These are phyloP conservation scores for Neopipo cinnamomea DNA, from an alignment of 2,113 vertebrate genomes.

Conservation along the genomic window DNA sequence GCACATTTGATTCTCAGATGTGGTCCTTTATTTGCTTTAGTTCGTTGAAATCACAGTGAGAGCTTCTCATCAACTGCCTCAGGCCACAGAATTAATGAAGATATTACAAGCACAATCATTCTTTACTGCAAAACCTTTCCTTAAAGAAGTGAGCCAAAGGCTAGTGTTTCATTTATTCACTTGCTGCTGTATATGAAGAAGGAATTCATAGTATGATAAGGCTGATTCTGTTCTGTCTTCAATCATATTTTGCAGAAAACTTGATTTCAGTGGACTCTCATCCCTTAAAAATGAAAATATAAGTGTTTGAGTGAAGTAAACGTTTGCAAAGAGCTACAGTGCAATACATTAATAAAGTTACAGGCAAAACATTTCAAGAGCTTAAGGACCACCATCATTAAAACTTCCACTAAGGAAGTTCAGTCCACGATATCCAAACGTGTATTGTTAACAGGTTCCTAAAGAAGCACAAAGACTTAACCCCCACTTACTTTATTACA, in stretches of 20 bases:
- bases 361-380: background rate
- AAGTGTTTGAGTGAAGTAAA: constrained; percentile 5
- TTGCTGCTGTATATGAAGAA: constrained; percentile 96
- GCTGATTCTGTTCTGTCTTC: constrained; percentile 98
- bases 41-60: constrained; percentile 82
- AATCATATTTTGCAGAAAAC: constrained; percentile 94
- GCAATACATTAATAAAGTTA: background rate
- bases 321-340: background rate
- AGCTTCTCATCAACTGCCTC: constrained; percentile 74
- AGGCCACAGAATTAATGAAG: constrained; percentile 72
- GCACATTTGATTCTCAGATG: constrained; percentile 70
- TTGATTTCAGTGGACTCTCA: constrained; percentile 87
- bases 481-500: constrained; percentile 84
- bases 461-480: background rate
- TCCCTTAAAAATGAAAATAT: constrained; percentile 80
- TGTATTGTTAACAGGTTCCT: background rate
- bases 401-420: background rate
- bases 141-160: constrained; percentile 28
- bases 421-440: background rate
- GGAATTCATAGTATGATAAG: constrained; percentile 96
- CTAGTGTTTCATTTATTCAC: constrained; percentile 86
- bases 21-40: constrained; percentile 80
- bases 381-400: background rate
- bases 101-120: constrained; percentile 61
- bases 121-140: constrained; percentile 52